Evolutionary conservation across 2,113 vertebrate genomes (phyloP).

Genomic region (Odontesthes bonariensis): DNA sequence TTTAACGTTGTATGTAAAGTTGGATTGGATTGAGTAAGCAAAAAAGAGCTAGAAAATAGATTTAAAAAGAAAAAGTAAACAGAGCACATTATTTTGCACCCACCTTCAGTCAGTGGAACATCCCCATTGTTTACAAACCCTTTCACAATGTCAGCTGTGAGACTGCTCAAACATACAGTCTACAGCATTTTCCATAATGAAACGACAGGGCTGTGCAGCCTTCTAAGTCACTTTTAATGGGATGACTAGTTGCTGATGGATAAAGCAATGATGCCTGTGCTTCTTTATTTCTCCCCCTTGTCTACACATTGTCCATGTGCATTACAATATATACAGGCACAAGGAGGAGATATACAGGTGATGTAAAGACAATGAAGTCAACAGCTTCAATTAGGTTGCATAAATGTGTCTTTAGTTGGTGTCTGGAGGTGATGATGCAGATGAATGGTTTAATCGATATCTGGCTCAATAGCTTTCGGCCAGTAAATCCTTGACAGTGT

Average conservation of each 20-base stretch:
- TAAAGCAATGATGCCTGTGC: conserved; percentile 17
- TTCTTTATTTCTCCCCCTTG: conserved; percentile 51
- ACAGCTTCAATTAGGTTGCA: conserved; percentile 24
- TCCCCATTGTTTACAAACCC: conserved; percentile 39
- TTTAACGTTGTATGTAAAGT: conserved; percentile 61
- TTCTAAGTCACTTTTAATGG: not conserved
- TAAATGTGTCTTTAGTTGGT: conserved; percentile 20
- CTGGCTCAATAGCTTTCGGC: conserved; percentile 9
- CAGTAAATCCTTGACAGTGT: conserved; percentile 28
- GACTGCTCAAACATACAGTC: conserved; percentile 29
- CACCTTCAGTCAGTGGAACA: conserved; percentile 31
- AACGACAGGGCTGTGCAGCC: not conserved
- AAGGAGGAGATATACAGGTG: not conserved
- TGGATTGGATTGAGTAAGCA: conserved; percentile 46
- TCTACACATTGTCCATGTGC: conserved; percentile 8
- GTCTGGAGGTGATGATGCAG: conserved; percentile 38
- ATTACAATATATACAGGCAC: conserved; percentile 36
- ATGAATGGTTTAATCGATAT: conserved; percentile 51
- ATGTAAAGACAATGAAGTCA: not conserved
- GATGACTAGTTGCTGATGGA: conserved; percentile 57
- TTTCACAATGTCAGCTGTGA: conserved; percentile 20
- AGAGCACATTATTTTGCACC: not conserved
- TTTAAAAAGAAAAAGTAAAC: conserved; percentile 36
- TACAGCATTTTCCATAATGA: conserved; percentile 23
- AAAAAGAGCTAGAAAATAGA: conserved; percentile 46